Evolutionary conservation across 2,888 invertebrate genomes (phyloP), one percentile per base, ranked within the genome.

Genomic region (Andricus quercusramuli): DNA sequence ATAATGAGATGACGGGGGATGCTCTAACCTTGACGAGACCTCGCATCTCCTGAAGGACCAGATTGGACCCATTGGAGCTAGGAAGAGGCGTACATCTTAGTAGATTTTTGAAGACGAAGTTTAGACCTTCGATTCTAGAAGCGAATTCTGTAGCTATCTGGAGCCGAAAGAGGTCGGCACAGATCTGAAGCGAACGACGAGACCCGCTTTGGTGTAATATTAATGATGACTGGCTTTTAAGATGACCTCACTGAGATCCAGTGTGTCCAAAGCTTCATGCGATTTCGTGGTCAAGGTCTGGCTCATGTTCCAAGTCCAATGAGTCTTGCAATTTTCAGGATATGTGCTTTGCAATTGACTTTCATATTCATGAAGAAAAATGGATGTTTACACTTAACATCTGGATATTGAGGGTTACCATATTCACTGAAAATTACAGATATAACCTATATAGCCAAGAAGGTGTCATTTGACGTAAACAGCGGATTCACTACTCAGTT

Each of bases 161-260:
- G 29, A 66, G 67, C 17, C 22, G 88, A 88, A 81, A 89, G 89
- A 89, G 89, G 89, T 89, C 91, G 91, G 90, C 90, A 89, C 89
- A 91, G 90, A 91, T 90, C 90, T 90, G 91, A 91, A 89, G 62
- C 25, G 15, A 25, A 4, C 62, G 6, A 25, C 15, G 62, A 62
- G 25, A 25, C 25, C 25, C 62, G 68, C 41, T 68, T 68, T 68
- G 90, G 86, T 83, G 87, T 88, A 90, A 91, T 90, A 91, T 91
- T 91, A 91, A 91, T 91, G 91, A 91, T 91, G 88, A 88, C 89
- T 89, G 83, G 88, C 85, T 83, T 78, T 62, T 56, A n/a, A 22
- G 78, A 78, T 83, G 80, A 83, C 79, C 79, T 80, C 70, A 81
- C 82, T 76, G 74, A 78, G 81, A 80, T 79, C 79, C 80, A 82